These are phyloP conservation scores for Drosophila ogumai DNA, from an alignment of 1,140 invertebrate genomes.

Conservation along the genomic window DNA sequence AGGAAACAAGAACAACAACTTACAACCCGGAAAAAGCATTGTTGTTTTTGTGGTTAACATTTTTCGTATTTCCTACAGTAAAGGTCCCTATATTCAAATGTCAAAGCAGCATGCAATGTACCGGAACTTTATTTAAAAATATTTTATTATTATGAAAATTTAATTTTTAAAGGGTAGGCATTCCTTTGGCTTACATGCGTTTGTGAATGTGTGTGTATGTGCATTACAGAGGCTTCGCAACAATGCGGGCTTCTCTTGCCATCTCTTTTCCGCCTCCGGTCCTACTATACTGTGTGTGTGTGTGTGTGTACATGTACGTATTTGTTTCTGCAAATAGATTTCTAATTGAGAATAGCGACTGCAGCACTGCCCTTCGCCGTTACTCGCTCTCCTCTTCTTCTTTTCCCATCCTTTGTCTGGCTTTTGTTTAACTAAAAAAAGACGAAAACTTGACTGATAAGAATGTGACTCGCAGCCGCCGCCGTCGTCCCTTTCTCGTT, in stretches of 20 bases:
- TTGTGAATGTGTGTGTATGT: conserved; percentile 5
- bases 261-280: conserved; percentile 1
- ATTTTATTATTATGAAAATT: neutral
- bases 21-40: conserved; percentile 3
- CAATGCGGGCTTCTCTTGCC: conserved; percentile 37
- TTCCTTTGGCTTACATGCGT: conserved; percentile 19
- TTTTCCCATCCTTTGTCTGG: conserved; percentile 32
- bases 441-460: conserved; percentile 64
- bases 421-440: conserved; percentile 8
- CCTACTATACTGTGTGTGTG: neutral
- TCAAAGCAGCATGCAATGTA: neutral
- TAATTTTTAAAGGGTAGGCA: conserved; percentile 9
- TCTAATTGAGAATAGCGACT: conserved; percentile 39
- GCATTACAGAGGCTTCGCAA: conserved; percentile 47
- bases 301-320: neutral
- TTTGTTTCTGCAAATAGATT: conserved; percentile 52
- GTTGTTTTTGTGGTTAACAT: conserved; percentile 10
- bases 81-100: neutral
- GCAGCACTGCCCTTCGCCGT: neutral
- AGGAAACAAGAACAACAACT: conserved; percentile 5
- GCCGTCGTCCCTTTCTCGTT: conserved; percentile 14
- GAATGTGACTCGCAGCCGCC: conserved; percentile 41
- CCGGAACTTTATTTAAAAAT: neutral
- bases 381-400: no score
- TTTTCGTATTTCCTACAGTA: neutral